phyloP scores from a whole-genome alignment of 1,140 invertebrate genomes.

The Mesaphorura yosii region DNA sequence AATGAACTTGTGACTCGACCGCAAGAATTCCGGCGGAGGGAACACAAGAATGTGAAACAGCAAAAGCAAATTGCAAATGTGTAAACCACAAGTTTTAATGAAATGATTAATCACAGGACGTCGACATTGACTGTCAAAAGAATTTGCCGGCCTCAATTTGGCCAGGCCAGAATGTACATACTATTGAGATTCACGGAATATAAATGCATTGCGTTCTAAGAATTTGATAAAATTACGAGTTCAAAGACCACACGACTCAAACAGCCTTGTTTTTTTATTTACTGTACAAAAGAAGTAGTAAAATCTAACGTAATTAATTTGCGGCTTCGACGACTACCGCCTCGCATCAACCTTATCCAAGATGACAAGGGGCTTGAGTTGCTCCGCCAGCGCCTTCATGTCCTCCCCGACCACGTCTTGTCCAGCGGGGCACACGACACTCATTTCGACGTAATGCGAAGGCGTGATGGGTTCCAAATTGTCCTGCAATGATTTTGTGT shows the following conservation, averaged over 20 bases:
- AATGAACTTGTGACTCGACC: background rate
- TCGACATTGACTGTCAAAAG: no score
- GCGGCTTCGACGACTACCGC: constrained; percentile 19
- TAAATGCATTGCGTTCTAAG: background rate
- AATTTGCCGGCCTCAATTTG: no score
- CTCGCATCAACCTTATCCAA: constrained; percentile 85
- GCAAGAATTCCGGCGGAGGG: background rate
- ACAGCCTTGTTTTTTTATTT: background rate
- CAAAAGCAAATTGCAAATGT: no score
- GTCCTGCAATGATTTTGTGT: constrained; percentile 51
- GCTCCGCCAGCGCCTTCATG: constrained; percentile 89
- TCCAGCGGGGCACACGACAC: constrained; percentile 79
- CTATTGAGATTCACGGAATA: background rate
- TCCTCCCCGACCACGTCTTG: constrained; percentile 92
- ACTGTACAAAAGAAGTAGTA: background rate
- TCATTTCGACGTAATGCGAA: constrained; percentile 89
- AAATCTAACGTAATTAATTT: background rate
- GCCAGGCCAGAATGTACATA: background rate
- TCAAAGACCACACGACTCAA: background rate
- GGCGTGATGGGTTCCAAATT: constrained; percentile 71
- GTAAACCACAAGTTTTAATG: no score
- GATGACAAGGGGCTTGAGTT: constrained; percentile 78
- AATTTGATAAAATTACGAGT: background rate
- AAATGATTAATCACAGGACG: no score
- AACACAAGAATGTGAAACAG: background rate